These are phyloP conservation scores for Echiichthys vipera DNA, from an alignment of 2,797 vertebrate species.

Conservation along the genomic window DNA sequence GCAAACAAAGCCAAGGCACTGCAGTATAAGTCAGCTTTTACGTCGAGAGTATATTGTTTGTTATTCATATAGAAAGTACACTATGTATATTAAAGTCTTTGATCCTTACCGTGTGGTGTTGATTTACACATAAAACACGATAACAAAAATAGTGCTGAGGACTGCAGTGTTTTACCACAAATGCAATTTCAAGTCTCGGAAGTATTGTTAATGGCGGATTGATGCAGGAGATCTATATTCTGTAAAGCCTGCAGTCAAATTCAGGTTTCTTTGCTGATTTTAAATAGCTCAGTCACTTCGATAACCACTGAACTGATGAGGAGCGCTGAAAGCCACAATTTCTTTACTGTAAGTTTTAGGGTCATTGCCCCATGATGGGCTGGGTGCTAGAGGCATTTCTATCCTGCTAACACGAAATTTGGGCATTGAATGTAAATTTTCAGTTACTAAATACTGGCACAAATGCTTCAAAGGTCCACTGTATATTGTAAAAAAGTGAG, in stretches of 20 bases:
- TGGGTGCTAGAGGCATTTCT: not conserved
- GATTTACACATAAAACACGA: not conserved
- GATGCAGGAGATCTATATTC: not conserved
- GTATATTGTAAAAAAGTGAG: too few relatives aligned
- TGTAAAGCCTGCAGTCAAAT: not conserved
- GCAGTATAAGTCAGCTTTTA: not conserved
- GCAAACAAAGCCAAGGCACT: slow-evolving; percentile 4
- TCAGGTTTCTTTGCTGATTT: not conserved
- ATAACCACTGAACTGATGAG: not conserved
- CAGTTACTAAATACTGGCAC: not conserved
- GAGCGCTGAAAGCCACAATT: too few relatives aligned
- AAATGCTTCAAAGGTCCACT: not conserved
- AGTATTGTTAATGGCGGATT: not conserved
- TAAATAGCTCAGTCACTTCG: not conserved
- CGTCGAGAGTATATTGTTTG: not conserved
- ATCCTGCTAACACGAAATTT: not conserved
- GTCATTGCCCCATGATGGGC: too few relatives aligned
- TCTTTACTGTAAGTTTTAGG: too few relatives aligned
- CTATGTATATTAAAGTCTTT: not conserved
- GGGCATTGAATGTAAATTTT: not conserved
- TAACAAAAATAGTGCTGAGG: not conserved
- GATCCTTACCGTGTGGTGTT: not conserved
- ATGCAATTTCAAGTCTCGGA: not conserved
- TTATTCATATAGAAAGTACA: slow-evolving; percentile 19
- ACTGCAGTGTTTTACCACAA: not conserved